Conservation (phyloP, 2,888 invertebrate genomes). For the Petrolisthes cinctipes region DNA sequence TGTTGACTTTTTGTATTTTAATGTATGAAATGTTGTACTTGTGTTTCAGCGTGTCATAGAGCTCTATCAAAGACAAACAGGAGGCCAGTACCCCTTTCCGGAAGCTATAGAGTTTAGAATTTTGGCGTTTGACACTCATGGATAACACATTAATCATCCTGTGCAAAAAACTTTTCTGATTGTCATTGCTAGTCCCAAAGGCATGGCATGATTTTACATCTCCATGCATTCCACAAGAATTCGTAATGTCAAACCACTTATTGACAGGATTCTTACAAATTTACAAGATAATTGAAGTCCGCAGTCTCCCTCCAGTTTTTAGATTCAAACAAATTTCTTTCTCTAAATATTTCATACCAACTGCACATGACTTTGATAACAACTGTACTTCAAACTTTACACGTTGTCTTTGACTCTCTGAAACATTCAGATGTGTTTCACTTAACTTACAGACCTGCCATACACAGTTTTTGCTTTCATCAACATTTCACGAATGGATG, state of each 20-base stretch:
- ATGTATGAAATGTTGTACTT: constrained; percentile 9
- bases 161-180: constrained; percentile 18
- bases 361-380: constrained; percentile 13
- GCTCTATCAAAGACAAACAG: background rate
- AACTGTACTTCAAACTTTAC: constrained; percentile 32
- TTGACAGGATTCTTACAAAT: no score
- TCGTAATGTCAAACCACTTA: constrained; percentile 28
- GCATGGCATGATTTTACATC: constrained; percentile 31
- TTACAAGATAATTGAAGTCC: constrained; percentile 13
- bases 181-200: background rate
- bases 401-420: constrained; percentile 11
- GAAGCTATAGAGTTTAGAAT: constrained; percentile 2
- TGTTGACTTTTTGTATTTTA: constrained; percentile 2
- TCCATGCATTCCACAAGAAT: constrained; percentile 19
- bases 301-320: constrained; percentile 23
- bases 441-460: constrained; percentile 4
- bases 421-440: constrained; percentile 7
- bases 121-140: constrained; percentile 13
- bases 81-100: constrained; percentile 12
- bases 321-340: constrained; percentile 18
- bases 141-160: constrained; percentile 27
- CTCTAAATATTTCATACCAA: constrained; percentile 1
- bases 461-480: constrained; percentile 7
- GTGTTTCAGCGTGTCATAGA: constrained; percentile 15
- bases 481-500: constrained; percentile 19